Conservation (phyloP, 2,113 vertebrate genomes). For the Ceyx cyanopectus region DNA sequence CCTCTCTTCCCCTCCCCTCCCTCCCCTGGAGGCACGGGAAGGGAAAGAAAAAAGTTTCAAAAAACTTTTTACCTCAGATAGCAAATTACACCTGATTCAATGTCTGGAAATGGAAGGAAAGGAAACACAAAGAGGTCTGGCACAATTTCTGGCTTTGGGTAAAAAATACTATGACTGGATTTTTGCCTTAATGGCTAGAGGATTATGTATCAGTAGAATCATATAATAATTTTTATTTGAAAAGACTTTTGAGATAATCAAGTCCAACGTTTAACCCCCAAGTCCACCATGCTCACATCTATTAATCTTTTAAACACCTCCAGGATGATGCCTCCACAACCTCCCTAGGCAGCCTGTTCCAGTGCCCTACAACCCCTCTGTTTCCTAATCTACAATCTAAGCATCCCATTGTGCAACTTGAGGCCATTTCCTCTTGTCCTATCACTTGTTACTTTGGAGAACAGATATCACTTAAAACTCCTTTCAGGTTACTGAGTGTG, state of each 20-base stretch:
- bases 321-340: not conserved
- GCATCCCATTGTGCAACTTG: not conserved
- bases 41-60: too few relatives aligned
- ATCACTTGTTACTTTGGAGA: not conserved
- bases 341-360: not conserved
- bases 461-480: not conserved
- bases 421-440: not conserved
- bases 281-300: not conserved
- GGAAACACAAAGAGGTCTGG: not conserved
- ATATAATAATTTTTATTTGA: not conserved
- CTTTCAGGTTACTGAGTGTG: not conserved
- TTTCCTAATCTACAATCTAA: not conserved
- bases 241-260: not conserved
- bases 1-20: too few relatives aligned
- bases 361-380: not conserved
- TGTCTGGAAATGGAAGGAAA: not conserved
- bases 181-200: not conserved
- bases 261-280: not conserved
- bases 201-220: not conserved
- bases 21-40: too few relatives aligned
- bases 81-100: not conserved
- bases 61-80: too few relatives aligned
- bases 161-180: not conserved
- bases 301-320: not conserved
- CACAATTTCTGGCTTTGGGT: not conserved